A percentile compares a stretch with the other conserved stretches of the same genome.
phyloP scores from a whole-genome alignment of 1,140 invertebrate species.

The Drosophila pallidifrons region DNA sequence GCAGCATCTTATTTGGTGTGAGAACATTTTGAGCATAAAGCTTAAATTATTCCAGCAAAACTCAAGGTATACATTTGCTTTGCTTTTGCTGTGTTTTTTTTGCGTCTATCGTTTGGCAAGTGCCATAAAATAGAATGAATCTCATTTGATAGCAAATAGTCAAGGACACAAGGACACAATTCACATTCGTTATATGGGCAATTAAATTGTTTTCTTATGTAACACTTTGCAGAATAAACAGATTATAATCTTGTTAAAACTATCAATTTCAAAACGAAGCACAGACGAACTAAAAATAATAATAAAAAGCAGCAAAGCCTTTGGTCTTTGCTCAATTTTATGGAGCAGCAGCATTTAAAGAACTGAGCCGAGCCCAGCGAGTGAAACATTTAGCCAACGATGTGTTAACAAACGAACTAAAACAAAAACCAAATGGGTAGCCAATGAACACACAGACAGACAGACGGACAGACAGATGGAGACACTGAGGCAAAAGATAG shows the following conservation, averaged over 20 bases:
- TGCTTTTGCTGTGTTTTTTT: too few species aligned
- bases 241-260: conserved; percentile 76
- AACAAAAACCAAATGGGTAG: conserved; percentile 20
- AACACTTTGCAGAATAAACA: conserved; percentile 71
- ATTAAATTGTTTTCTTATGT: conserved; percentile 61
- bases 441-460: conserved; percentile 12
- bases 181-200: conserved; percentile 54
- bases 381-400: conserved; percentile 47
- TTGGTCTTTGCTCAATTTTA: conserved; percentile 3
- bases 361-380: conserved; percentile 11
- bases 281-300: conserved; percentile 8
- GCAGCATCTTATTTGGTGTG: conserved; percentile 12
- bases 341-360: conserved; percentile 19
- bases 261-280: conserved; percentile 62
- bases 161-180: conserved; percentile 61
- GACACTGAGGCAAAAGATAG: conserved; percentile 38
- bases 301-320: conserved; percentile 32
- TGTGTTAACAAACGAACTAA: conserved; percentile 65
- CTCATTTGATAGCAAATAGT: conserved; percentile 5
- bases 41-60: conserved; percentile 20
- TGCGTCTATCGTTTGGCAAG: not conserved
- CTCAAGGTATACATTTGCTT: not conserved
- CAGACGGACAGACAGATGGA: not conserved
- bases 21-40: conserved; percentile 17
- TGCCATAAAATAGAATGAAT: conserved; percentile 25